These are phyloP conservation scores for Rotaria magnacalcarata DNA, from an alignment of 2,888 invertebrate species.

Conservation along the genomic window DNA sequence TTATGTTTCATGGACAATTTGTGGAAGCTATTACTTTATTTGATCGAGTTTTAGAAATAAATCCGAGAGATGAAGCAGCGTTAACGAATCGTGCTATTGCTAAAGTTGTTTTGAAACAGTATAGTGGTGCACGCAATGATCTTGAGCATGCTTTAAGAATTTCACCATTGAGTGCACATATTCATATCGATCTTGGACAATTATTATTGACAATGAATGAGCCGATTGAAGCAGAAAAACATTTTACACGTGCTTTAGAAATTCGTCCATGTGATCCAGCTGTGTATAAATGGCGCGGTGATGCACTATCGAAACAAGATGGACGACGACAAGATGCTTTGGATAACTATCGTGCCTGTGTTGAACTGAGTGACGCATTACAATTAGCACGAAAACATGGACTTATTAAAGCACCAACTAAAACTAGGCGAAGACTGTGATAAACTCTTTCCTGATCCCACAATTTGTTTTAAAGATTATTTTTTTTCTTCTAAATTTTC, in stretches of 20 bases:
- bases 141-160: not conserved
- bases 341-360: conserved; percentile 4
- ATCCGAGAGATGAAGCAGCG: conserved; percentile 56
- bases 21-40: conserved; percentile 56
- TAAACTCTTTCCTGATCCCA: not conserved
- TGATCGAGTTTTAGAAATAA: conserved; percentile 52
- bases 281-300: not conserved
- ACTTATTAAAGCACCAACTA: not conserved
- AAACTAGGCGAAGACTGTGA: not conserved
- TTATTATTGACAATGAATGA: conserved; percentile 19
- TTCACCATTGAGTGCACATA: conserved; percentile 19
- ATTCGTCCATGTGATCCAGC: conserved; percentile 29
- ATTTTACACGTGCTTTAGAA: not conserved
- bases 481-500: no score
- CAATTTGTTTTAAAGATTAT: not conserved
- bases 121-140: not conserved
- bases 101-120: conserved; percentile 50
- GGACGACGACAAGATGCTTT: conserved; percentile 14
- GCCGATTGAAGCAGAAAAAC: not conserved
- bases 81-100: conserved; percentile 57
- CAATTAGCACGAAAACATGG: conserved; percentile 25
- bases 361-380: not conserved
- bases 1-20: conserved; percentile 42
- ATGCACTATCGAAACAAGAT: not conserved
- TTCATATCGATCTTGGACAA: conserved; percentile 12